A percentile compares a stretch with the other conserved stretches of the same genome.
Conservation (phyloP, 2,113 vertebrate species). For the Cheirogaleus medius region DNA sequence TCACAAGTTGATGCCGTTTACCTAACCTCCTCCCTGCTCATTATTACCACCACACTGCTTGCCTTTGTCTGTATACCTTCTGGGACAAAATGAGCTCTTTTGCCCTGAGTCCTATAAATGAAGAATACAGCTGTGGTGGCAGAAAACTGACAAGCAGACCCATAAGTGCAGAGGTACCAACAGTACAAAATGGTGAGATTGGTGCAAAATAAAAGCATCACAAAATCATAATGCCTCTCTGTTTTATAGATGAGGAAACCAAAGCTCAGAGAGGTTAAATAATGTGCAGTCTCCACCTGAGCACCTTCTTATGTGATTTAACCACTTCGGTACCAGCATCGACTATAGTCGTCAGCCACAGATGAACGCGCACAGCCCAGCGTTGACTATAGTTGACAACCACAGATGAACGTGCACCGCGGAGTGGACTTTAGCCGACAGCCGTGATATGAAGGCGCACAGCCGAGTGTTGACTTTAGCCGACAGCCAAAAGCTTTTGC, state of each 20-base stretch:
- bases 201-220: background rate
- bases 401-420: too few relatives aligned
- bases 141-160: background rate
- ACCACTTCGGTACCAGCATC: too few relatives aligned
- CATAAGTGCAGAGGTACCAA: background rate
- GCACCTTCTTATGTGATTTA: background rate
- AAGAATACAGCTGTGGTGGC: background rate
- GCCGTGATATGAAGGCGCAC: too few relatives aligned
- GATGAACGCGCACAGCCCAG: too few relatives aligned
- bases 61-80: background rate
- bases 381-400: too few relatives aligned
- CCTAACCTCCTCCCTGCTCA: background rate
- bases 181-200: background rate
- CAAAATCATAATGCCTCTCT: background rate
- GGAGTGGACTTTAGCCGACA: too few relatives aligned
- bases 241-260: background rate
- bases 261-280: background rate
- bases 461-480: too few relatives aligned
- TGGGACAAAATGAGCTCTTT: background rate
- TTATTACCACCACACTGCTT: background rate
- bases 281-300: background rate
- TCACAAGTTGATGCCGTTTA: background rate
- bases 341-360: too few relatives aligned
- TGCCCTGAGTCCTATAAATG: background rate
- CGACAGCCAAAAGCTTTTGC: too few relatives aligned